Evolutionary conservation across 2,113 vertebrate species (phyloP).

Genomic region (Bolborhynchus lineola): DNA sequence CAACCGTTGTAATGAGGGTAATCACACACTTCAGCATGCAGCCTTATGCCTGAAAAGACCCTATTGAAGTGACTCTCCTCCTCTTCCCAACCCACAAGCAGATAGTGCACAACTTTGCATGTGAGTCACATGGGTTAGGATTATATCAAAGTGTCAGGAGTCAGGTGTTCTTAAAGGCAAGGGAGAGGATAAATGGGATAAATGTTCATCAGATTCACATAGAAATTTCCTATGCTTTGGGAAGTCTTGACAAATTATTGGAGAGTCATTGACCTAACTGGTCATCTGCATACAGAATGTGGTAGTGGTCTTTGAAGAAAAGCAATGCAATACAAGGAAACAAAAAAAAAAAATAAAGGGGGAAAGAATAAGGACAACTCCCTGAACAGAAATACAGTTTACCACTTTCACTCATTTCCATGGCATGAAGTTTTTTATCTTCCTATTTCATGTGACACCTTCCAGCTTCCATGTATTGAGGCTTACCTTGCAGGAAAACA

Average conservation of each 20-base stretch:
- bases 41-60: not conserved
- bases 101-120: rapidly evolving
- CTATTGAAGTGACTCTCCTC: not conserved
- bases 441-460: not conserved
- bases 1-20: not conserved
- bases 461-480: not conserved
- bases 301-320: not conserved
- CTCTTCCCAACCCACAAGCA: not conserved
- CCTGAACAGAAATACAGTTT: not conserved
- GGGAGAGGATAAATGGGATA: not conserved
- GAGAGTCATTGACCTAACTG: not conserved
- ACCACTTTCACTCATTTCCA: not conserved
- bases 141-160: not conserved
- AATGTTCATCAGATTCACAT: not conserved
- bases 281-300: not conserved
- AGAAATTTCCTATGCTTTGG: not conserved
- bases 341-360: not conserved
- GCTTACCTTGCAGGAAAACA: not conserved
- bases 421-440: not conserved
- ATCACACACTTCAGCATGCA: not conserved
- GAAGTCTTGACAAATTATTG: not conserved
- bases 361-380: not conserved
- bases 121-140: not conserved
- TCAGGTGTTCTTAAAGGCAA: not conserved
- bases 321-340: not conserved